Percentiles rank a stretch among this genome's conserved stretches.
Evolutionary conservation across 2,797 vertebrate species (phyloP).

Genomic region (Acanthornis magna): DNA sequence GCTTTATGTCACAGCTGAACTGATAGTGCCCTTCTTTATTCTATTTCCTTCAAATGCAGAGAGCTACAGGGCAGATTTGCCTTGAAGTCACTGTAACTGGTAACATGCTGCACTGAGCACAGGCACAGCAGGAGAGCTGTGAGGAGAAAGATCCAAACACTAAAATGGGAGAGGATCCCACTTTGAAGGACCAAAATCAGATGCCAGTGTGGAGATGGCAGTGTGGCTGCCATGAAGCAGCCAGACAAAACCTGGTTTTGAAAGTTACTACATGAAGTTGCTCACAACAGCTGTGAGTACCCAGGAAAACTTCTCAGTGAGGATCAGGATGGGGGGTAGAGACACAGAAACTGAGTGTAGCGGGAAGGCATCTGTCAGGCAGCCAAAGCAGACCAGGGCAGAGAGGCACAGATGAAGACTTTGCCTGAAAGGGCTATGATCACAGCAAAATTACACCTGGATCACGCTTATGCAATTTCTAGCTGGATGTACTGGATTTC

Average conservation of each 20-base stretch:
- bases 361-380: not conserved
- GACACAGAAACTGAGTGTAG: not conserved
- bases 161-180: not conserved
- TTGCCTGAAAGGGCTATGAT: not conserved
- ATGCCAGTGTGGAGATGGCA: not conserved
- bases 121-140: not conserved
- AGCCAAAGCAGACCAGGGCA: not conserved
- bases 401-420: not conserved
- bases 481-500: not conserved
- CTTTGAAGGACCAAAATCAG: not conserved
- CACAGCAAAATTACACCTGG: not conserved
- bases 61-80: not conserved
- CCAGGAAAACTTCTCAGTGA: not conserved
- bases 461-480: not conserved
- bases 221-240: not conserved
- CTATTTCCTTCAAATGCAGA: not conserved
- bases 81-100: not conserved
- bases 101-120: not conserved
- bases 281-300: not conserved
- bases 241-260: not conserved
- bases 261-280: not conserved
- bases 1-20: not conserved
- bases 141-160: not conserved
- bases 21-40: not conserved
- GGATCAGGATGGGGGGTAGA: not conserved